Percentiles rank a stretch among this genome's conserved stretches.
Evolutionary conservation across 1,140 invertebrate species (phyloP).

Genomic region (Drosophila murphyi): DNA sequence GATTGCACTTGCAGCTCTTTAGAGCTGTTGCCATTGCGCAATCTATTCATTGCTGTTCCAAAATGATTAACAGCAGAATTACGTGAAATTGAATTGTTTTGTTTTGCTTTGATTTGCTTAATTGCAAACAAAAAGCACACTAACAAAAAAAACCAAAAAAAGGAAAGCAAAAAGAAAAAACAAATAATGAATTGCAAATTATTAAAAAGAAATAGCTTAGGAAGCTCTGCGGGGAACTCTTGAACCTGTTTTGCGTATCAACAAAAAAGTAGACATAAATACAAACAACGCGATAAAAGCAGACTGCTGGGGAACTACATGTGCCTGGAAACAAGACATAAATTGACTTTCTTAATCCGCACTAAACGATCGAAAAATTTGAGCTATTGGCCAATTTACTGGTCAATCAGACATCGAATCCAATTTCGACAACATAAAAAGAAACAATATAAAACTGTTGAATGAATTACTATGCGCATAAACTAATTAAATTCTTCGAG

Average conservation of each 20-base stretch:
- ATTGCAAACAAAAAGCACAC: slow-evolving; percentile 12
- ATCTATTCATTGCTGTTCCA: slow-evolving; percentile 22
- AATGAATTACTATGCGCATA: slow-evolving; percentile 61
- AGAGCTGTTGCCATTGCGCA: slow-evolving; percentile 14
- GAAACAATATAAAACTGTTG: slow-evolving; percentile 17
- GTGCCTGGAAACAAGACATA: slow-evolving; percentile 25
- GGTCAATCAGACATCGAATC: slow-evolving; percentile 51
- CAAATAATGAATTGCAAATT: slow-evolving; percentile 11
- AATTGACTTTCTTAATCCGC: slow-evolving; percentile 58
- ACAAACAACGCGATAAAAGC: slow-evolving; percentile 9
- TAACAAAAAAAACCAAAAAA: too few relatives aligned
- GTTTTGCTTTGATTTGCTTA: slow-evolving; percentile 10
- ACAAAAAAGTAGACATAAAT: slow-evolving; percentile 43
- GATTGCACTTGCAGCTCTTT: slow-evolving; percentile 6
- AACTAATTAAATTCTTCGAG: slow-evolving; percentile 69
- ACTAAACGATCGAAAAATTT: slow-evolving; percentile 21
- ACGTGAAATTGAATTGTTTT: slow-evolving; percentile 21
- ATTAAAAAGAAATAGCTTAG: slow-evolving; percentile 14
- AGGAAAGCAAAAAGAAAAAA: too few relatives aligned
- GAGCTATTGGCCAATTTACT: slow-evolving; percentile 60
- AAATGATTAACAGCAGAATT: slow-evolving; percentile 18
- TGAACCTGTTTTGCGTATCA: slow-evolving; percentile 41
- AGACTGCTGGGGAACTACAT: background rate
- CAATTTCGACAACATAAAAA: slow-evolving; percentile 14
- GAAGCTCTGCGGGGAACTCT: slow-evolving; percentile 45